phyloP scores from a whole-genome alignment of 2,797 vertebrate genomes.

The Natrix natrix region DNA sequence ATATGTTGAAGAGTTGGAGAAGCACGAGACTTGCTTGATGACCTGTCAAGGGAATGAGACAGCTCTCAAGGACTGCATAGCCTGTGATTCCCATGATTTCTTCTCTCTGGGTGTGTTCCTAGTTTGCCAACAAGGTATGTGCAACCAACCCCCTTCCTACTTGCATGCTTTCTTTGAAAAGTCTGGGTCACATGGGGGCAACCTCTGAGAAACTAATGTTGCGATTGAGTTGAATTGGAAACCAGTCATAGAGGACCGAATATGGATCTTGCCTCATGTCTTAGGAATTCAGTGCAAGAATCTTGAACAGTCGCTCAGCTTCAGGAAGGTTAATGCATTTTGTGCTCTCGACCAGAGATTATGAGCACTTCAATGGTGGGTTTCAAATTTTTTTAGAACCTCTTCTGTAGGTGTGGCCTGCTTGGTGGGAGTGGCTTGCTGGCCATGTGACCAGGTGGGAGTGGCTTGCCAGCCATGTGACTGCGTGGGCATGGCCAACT shows the following conservation, averaged over 20 bases:
- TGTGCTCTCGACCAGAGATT: not conserved
- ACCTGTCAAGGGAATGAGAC: fast-evolving
- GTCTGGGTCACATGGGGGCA: not conserved
- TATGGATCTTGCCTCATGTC: not conserved
- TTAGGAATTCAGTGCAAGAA: not conserved
- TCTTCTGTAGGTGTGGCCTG: no score
- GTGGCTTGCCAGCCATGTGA: no score
- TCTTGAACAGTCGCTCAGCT: not conserved
- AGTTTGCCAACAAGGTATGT: conserved; percentile 59
- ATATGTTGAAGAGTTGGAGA: fast-evolving
- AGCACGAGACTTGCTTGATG: fast-evolving
- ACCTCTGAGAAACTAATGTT: not conserved
- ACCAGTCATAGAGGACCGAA: not conserved
- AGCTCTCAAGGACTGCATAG: fast-evolving
- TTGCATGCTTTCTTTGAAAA: not conserved
- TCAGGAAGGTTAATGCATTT: not conserved
- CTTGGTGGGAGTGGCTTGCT: no score
- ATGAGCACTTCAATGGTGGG: not conserved
- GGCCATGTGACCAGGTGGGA: no score
- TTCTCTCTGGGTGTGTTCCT: fast-evolving
- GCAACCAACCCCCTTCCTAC: not conserved
- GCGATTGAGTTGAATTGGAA: not conserved
- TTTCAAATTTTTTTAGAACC: no score
- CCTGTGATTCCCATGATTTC: conserved; percentile 18
- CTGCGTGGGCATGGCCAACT: no score